Evolutionary conservation across 2,888 invertebrate genomes (phyloP).

Genomic region (Cosmorhoe ocellata): DNA sequence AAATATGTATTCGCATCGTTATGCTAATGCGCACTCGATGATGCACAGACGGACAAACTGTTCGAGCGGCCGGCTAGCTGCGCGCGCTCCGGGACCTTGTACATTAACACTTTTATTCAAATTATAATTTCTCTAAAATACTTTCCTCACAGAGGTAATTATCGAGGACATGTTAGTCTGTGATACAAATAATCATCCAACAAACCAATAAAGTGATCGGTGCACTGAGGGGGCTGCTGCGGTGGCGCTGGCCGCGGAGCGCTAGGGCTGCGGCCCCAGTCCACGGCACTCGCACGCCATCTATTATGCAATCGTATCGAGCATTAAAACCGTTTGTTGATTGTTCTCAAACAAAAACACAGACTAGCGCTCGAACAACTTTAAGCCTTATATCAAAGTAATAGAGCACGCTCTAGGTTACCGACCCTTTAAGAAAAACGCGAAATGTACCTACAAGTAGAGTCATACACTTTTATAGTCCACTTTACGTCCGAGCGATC

Average conservation of each 20-base stretch:
- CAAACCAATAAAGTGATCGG: too few relatives aligned
- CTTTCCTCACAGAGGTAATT: too few relatives aligned
- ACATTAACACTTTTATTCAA: too few relatives aligned
- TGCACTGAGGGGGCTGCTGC: too few relatives aligned
- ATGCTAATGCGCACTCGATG: conserved; percentile 30
- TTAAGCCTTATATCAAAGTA: conserved; percentile 7
- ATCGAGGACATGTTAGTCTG: too few relatives aligned
- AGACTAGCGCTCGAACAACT: not conserved
- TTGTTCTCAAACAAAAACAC: conserved; percentile 10
- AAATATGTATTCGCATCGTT: conserved; percentile 34
- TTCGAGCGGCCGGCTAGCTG: not conserved
- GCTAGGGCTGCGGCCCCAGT: too few relatives aligned
- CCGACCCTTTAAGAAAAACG: conserved; percentile 10
- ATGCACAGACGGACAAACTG: conserved; percentile 32
- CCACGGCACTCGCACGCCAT: conserved; percentile 1
- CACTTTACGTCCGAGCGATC: conserved; percentile 26
- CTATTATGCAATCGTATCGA: conserved; percentile 8
- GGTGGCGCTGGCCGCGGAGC: too few relatives aligned
- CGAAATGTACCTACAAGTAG: conserved; percentile 16
- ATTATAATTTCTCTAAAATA: too few relatives aligned
- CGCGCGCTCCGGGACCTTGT: too few relatives aligned
- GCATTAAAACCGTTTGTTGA: conserved; percentile 13
- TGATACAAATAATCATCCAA: too few relatives aligned
- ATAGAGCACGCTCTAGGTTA: conserved; percentile 12
- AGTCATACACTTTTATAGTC: conserved; percentile 25